Evolutionary conservation across 2,797 vertebrate genomes (phyloP), one percentile per base, ranked within the genome.

Genomic region (Erethizon dorsatum): DNA sequence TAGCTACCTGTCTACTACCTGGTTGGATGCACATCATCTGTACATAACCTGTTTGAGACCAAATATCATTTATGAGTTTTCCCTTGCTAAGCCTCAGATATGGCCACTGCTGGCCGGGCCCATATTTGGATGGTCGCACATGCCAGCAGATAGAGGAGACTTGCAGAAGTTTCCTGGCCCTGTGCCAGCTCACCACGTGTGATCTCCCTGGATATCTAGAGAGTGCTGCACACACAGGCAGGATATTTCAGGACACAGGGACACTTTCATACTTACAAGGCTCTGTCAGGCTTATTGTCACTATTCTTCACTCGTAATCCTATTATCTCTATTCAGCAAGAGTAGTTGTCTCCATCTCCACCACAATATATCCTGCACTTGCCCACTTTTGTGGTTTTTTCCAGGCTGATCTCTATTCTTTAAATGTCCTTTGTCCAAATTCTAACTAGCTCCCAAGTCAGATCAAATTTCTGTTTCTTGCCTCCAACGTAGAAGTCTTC

Each of bases 371-470:
- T 12, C 57, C 50, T 65, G 22, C 2, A 15, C 20, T 86, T 11
- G 12, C 12, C 2, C 18, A 5, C 33, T 33, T 90, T 6, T 6
- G 20, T 86, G 84, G 8, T 31, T 77, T 83, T 52, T 41, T 63
- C 71, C 5, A 61, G 31, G 26, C 69, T 91, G 0, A 15, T 41
- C 41, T 92, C 75, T 78, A 31, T 12, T 45, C 10, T 54, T 67
- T 33, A 50, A n/a, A 18, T 15, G 6, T 78, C 41, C 57, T 52
- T 11, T 26, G 28, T 45, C 22, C 69, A 92, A 75, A 28, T 69
- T 54, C 65, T 88, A 71, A 63, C n/a, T 52, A 83, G 33, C 33
- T 90, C 41, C 56, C 22, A 89, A 71, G 56, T 82, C 52, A 63
- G 26, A 50, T 69, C 61, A 41, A 65, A 83, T 90, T 59, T 17